Percentiles rank a stretch among this genome's conserved stretches.
These are phyloP conservation scores for Uloborus diversus DNA, from an alignment of 1,140 invertebrate genomes.

Conservation along the genomic window DNA sequence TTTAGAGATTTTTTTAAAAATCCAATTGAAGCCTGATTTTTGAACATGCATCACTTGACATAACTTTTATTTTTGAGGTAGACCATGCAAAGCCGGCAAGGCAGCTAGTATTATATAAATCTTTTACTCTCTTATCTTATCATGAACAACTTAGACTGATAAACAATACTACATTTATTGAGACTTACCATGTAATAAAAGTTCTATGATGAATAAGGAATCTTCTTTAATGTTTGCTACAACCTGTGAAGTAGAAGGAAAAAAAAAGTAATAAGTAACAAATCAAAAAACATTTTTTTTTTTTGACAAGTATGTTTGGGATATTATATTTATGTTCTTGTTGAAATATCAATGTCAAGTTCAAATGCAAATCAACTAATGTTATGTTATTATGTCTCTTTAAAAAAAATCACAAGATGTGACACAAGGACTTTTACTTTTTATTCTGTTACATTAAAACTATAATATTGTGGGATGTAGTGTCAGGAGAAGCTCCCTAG, in stretches of 20 bases:
- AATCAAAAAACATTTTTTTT: no score
- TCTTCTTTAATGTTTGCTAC: slow-evolving; percentile 29
- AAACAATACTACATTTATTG: neutral
- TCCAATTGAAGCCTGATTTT: no score
- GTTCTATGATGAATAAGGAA: slow-evolving; percentile 35
- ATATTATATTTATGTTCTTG: neutral
- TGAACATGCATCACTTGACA: no score
- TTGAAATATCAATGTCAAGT: neutral
- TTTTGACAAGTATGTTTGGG: no score
- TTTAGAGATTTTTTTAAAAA: no score
- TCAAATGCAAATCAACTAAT: neutral
- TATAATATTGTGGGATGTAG: no score
- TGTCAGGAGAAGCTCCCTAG: no score
- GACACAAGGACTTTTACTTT: neutral
- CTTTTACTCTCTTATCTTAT: no score
- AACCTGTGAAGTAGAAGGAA: slow-evolving; percentile 8
- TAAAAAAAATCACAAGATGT: neutral
- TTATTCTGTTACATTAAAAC: neutral
- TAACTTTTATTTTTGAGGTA: no score
- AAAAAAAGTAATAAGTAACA: neutral
- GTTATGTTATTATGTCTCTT: neutral
- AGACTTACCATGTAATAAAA: slow-evolving; percentile 34
- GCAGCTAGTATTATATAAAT: no score
- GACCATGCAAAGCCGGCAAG: no score
- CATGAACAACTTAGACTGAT: no score